Conservation (phyloP, 2,113 vertebrate species). For the Globicephala melas region DNA sequence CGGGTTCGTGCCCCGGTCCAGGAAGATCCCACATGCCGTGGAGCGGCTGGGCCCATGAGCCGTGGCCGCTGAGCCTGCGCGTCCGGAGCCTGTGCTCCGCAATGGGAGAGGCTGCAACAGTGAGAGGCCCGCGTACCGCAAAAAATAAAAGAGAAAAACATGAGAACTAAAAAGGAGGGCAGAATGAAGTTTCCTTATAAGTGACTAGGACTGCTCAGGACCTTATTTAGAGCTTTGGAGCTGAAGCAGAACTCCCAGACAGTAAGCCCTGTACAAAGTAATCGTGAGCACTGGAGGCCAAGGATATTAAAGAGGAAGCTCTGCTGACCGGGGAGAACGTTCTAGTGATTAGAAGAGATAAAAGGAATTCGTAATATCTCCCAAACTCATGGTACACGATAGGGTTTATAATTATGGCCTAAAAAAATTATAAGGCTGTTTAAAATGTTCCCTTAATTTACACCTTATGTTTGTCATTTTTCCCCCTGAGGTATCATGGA, state of each 20-base stretch:
- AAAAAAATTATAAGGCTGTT: not conserved
- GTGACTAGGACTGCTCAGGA: not conserved
- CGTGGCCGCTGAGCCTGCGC: too few species aligned
- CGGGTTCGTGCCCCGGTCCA: fast-evolving
- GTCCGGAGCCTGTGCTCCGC: too few species aligned
- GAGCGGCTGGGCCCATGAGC: too few species aligned
- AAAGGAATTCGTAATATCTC: not conserved
- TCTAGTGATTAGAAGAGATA: not conserved
- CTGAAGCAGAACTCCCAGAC: not conserved
- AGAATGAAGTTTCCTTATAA: not conserved
- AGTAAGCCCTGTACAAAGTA: not conserved
- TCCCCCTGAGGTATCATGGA: not conserved
- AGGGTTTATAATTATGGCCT: not conserved
- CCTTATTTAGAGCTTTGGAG: not conserved
- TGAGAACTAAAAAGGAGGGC: not conserved
- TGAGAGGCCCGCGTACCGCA: too few species aligned
- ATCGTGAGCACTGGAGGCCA: not conserved
- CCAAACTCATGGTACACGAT: not conserved
- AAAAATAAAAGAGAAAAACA: not conserved
- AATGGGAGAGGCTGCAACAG: too few species aligned
- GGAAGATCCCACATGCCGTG: too few species aligned
- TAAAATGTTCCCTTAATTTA: not conserved
- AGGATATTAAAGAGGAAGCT: not conserved
- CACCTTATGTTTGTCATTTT: not conserved
- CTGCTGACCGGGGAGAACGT: not conserved